A percentile compares a stretch with the other conserved stretches of the same genome.
These are phyloP conservation scores for Trachymyrmex septentrionalis DNA, from an alignment of 1,140 invertebrate species.

Conservation along the genomic window DNA sequence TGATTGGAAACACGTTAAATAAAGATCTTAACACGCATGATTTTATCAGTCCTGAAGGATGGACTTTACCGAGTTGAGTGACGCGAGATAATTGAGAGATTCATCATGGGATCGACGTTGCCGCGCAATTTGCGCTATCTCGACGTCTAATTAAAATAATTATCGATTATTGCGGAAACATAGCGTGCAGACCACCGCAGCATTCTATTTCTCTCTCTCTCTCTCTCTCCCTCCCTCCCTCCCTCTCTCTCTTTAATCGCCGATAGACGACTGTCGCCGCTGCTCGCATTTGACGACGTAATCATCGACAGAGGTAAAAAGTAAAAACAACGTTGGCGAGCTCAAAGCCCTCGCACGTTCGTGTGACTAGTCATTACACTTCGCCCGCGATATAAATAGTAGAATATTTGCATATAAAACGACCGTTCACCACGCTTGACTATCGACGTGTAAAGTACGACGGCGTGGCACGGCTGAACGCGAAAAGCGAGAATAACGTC, in stretches of 20 bases:
- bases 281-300: slow-evolving; percentile 50
- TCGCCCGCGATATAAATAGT: slow-evolving; percentile 66
- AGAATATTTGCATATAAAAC: slow-evolving; percentile 68
- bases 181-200: slow-evolving; percentile 18
- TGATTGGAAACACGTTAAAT: neutral
- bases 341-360: slow-evolving; percentile 31
- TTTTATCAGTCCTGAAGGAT: slow-evolving; percentile 33
- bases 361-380: slow-evolving; percentile 47
- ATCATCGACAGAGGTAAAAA: slow-evolving; percentile 24
- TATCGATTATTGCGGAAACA: slow-evolving; percentile 46
- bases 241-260: slow-evolving; percentile 24
- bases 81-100: slow-evolving; percentile 49
- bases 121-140: slow-evolving; percentile 65
- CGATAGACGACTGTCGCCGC: slow-evolving; percentile 28
- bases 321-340: slow-evolving; percentile 20
- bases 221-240: neutral
- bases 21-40: slow-evolving; percentile 22
- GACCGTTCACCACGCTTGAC: slow-evolving; percentile 51
- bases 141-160: slow-evolving; percentile 64
- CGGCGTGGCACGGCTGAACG: neutral
- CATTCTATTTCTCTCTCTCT: neutral
- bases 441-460: slow-evolving; percentile 25
- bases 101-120: slow-evolving; percentile 55
- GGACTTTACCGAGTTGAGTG: slow-evolving; percentile 8
- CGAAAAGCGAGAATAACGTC: slow-evolving; percentile 1